Evolutionary conservation across 2,113 vertebrate genomes (phyloP).

Genomic region (Lophotis ruficrista): DNA sequence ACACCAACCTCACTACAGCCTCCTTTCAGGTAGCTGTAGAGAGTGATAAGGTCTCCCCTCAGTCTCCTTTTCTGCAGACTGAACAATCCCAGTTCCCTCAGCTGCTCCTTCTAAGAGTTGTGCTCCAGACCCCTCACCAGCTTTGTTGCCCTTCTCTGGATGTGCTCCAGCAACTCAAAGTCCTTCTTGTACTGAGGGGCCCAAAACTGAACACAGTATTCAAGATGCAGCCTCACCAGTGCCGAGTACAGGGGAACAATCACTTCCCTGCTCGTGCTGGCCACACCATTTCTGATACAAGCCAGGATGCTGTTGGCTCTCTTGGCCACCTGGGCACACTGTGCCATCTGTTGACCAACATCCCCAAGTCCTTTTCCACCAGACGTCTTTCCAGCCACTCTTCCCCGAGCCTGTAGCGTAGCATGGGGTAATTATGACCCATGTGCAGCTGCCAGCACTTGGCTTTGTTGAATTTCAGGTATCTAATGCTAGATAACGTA

Average conservation of each 20-base stretch:
- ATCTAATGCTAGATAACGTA: not conserved
- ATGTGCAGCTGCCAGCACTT: not conserved
- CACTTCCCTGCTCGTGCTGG: fast-evolving
- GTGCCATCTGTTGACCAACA: fast-evolving
- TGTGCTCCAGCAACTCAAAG: fast-evolving
- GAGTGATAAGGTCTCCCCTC: fast-evolving
- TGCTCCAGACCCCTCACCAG: not conserved
- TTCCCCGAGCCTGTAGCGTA: fast-evolving
- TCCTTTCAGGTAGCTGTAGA: not conserved
- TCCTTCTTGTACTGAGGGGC: fast-evolving
- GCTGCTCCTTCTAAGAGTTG: fast-evolving
- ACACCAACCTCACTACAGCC: fast-evolving
- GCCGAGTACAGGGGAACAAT: fast-evolving
- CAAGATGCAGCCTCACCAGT: fast-evolving
- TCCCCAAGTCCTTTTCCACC: fast-evolving
- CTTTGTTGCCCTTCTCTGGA: fast-evolving
- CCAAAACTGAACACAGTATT: fast-evolving
- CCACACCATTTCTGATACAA: fast-evolving
- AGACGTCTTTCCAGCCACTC: not conserved
- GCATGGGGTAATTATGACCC: not conserved
- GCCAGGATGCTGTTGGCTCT: not conserved
- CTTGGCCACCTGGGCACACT: not conserved
- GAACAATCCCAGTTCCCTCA: not conserved
- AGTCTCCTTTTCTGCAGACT: not conserved
- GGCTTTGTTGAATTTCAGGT: not conserved